Evolutionary conservation across 2,888 invertebrate species (phyloP), one percentile per base, ranked within the genome.

Genomic region (Mimas tiliae): DNA sequence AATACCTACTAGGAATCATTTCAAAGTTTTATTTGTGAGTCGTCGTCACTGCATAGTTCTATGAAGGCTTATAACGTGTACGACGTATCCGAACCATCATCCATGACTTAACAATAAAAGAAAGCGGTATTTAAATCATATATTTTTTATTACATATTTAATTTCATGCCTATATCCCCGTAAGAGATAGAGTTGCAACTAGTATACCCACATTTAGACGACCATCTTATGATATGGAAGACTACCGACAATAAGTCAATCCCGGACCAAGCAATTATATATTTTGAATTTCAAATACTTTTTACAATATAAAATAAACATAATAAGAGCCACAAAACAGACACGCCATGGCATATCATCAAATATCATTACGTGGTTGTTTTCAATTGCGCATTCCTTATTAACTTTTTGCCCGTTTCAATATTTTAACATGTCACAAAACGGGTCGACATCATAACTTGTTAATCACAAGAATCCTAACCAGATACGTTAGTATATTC

Each of bases 381-480:
- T 64, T 53, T 45, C 16, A 64, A 34, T 53, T 64, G 45, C 34
- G 45, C 50, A 34, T 55, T 47, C 64, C 16, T 48, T 58, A 50
- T 63, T 63, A 48, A 50, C 74, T 80, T 79, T 80, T 80, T 76
- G 71, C 71, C 21, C 47, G 65, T 68, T 72, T 76, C 74, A 69
- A 74, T 75, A 75, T 77, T 76, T 79, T 75, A 76, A 78, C 52
- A 45, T 63, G 76, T 75, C 70, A 75, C 77, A 74, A 78, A 80
- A 79, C 79, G 69, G 78, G 78, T 81, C 75, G 76, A 74, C 72
- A 68, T 78, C 76, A 79, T 77, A 83, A 77, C 80, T 83, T 86
- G 83, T 86, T 86, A 86, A 86, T 82, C 81, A 82, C 80, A 80
- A 80, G 81, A 80, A 83, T 85, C 82, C 78, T 81, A 84, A 79